phyloP scores from a whole-genome alignment of 2,113 vertebrate species.

The Plotosus lineatus region DNA sequence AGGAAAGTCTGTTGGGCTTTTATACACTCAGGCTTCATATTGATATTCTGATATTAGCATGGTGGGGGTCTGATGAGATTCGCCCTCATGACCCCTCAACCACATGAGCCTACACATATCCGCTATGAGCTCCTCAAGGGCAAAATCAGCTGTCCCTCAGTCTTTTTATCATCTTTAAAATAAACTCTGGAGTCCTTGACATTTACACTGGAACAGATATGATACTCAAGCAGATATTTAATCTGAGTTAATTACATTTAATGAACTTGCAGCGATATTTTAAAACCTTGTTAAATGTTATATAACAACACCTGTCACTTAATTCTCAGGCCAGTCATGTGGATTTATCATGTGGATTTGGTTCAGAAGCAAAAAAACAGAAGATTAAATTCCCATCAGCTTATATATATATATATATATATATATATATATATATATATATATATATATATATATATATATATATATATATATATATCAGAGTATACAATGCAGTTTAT shows the following conservation, averaged over 20 bases:
- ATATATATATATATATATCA: no score
- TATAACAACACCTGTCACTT: neutral
- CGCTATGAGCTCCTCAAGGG: neutral
- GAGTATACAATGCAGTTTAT: no score
- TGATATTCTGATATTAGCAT: no score
- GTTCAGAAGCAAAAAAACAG: neutral
- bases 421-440: no score
- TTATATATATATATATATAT: no score
- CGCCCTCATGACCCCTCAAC: no score
- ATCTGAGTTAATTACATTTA: neutral
- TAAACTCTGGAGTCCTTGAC: neutral
- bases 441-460: no score
- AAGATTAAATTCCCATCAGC: neutral
- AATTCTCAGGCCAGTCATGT: no score
- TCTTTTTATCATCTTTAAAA: neutral
- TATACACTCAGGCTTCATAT: no score
- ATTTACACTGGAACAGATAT: conserved; percentile 24
- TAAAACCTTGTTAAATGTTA: neutral
- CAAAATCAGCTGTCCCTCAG: neutral
- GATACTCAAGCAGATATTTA: neutral
- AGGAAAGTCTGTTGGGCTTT: no score
- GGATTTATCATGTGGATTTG: neutral
- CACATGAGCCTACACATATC: no score
- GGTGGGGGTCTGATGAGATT: neutral
- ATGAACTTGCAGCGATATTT: neutral